Evolutionary conservation across 2,113 vertebrate species (phyloP).

Genomic region (Picathartes gymnocephalus): DNA sequence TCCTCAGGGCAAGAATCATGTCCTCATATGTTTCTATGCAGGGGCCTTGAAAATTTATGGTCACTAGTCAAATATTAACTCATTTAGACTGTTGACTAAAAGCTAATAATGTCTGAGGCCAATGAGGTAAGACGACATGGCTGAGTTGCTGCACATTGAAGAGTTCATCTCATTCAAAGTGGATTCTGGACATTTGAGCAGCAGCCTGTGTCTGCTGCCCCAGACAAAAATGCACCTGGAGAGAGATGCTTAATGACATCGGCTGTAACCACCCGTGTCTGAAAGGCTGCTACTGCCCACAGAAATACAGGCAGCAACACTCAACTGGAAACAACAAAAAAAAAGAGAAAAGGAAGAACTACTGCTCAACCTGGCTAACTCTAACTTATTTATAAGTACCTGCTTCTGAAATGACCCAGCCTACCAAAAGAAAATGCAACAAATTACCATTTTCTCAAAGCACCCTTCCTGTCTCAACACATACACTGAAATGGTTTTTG

Average conservation of each 20-base stretch:
- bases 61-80: constrained; percentile 44
- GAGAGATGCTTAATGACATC: background rate
- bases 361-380: background rate
- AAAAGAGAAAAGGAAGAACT: background rate
- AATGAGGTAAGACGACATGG: background rate
- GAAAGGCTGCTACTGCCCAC: background rate
- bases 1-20: background rate
- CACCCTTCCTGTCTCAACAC: background rate
- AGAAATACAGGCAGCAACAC: background rate
- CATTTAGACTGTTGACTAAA: constrained; percentile 1
- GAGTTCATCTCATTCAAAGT: background rate
- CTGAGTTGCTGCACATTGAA: background rate
- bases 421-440: background rate
- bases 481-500: background rate
- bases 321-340: background rate
- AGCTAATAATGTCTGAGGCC: constrained; percentile 43
- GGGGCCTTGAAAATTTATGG: background rate
- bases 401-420: background rate
- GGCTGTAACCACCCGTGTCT: background rate
- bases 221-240: constrained; percentile 7
- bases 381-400: background rate
- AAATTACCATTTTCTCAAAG: background rate
- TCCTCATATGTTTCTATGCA: background rate
- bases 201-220: background rate
- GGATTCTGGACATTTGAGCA: background rate